Base-by-base conservation (phyloP, 2,888 invertebrate species). In the Apamea crenata region DNA sequence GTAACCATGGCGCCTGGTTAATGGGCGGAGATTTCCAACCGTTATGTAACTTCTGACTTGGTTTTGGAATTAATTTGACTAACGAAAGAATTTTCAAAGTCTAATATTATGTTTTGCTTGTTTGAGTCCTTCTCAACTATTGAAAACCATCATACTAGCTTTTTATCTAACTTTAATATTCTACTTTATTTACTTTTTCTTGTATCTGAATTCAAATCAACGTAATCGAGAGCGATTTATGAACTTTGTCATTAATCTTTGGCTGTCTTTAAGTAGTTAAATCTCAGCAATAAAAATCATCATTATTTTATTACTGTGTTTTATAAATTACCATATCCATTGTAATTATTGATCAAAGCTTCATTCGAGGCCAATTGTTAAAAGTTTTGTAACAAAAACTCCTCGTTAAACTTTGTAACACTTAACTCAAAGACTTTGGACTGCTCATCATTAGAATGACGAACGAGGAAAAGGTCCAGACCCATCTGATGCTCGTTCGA, bases 401-500 rank as follows among this genome's bases (percentile, higher is more conserved):
- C 3, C 18, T 40, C 21, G 10, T 29, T 29, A 53, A 70, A 63
- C 16, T 53, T 36, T 32, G 47, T 63, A 59, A n/a, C 61, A 40
- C 25, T 61, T n/a, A 59, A 36, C 1, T 25, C 8, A 47, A 66
- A 65, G 44, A 85, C 59, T 82, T 82, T 74, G 69, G 74, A 82
- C 61, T 50, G 56, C 14, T 84, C 69, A 76, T 74, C 50, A 75
- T 77, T 77, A 44, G 40, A 68, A 40, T 75, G 81, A 75, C 88
- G 75, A 59, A 82, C 40, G 74, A 89, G 85, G 88, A 87, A 87
- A 87, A 87, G 77, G 66, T 73, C 69, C 66, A 59, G 63, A 75
- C 29, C n/a, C 61, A 59, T 59, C 66, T 47, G 88, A 85, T 80
- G 63, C 61, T 50, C 77, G 69, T 32, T n/a, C 81, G 88, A 87